These are phyloP conservation scores for Antheraea assamensis DNA, from an alignment of 2,888 invertebrate species.

Conservation along the genomic window DNA sequence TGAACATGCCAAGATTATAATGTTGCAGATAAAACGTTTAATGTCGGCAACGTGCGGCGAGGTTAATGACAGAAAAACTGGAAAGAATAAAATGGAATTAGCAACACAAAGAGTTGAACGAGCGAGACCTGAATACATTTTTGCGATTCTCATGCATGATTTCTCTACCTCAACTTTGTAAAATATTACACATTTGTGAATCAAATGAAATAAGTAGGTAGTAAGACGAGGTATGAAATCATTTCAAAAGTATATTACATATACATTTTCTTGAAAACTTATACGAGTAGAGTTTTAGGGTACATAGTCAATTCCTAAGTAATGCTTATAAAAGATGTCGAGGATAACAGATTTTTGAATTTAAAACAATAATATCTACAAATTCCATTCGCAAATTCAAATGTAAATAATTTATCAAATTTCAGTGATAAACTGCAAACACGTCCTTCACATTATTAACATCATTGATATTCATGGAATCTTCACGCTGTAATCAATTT, in stretches of 20 bases:
- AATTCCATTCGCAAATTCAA: slow-evolving; percentile 1
- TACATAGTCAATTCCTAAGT: not conserved
- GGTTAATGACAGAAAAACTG: slow-evolving; percentile 40
- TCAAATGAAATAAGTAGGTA: not conserved
- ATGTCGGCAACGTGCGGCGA: slow-evolving; percentile 5
- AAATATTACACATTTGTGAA: slow-evolving; percentile 1
- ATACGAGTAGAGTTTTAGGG: no score
- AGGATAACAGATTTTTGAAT: not conserved
- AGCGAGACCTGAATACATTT: slow-evolving; percentile 53
- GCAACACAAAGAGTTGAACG: slow-evolving; percentile 60
- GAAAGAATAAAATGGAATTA: slow-evolving; percentile 67
- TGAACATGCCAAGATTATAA: not conserved
- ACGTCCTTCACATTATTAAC: slow-evolving; percentile 18
- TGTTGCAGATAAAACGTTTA: not conserved
- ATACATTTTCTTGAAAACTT: no score
- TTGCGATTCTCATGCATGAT: slow-evolving; percentile 53
- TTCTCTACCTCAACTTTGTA: slow-evolving; percentile 40
- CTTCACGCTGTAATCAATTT: slow-evolving; percentile 38
- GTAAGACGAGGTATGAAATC: no score
- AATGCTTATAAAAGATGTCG: not conserved
- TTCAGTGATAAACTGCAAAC: slow-evolving; percentile 15
- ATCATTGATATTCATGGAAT: slow-evolving; percentile 49
- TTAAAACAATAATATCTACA: not conserved
- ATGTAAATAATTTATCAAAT: slow-evolving; percentile 18
- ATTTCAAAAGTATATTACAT: no score